Conservation (phyloP, 2,888 invertebrate species). For the Oligia latruncula region DNA sequence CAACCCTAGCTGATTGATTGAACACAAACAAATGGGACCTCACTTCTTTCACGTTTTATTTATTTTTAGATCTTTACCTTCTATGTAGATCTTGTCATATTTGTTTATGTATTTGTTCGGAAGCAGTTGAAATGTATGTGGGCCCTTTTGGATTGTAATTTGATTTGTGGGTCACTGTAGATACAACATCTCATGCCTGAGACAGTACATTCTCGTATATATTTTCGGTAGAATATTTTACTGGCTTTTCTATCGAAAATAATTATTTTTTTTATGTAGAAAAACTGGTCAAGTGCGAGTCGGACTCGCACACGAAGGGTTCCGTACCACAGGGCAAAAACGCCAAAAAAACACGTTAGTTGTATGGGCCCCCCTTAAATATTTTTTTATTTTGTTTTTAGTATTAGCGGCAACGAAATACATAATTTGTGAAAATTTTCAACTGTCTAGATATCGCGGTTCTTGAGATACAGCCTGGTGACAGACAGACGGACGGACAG, state of each 20-base stretch:
- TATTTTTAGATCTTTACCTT: constrained; percentile 58
- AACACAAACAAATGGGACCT: constrained; percentile 59
- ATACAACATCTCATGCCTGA: not conserved
- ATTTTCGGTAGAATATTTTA: not conserved
- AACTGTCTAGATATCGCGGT: too few species aligned
- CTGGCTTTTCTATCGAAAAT: not conserved
- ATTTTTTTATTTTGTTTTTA: too few species aligned
- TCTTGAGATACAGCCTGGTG: too few species aligned
- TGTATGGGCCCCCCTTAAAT: too few species aligned
- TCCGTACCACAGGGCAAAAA: too few species aligned
- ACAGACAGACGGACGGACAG: too few species aligned
- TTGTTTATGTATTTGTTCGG: constrained; percentile 26
- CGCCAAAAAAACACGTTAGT: too few species aligned
- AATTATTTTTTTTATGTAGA: not conserved
- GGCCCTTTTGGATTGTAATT: constrained; percentile 32
- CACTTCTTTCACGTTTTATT: constrained; percentile 46
- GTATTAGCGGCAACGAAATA: too few species aligned
- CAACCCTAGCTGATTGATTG: constrained; percentile 51
- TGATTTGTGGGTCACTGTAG: constrained; percentile 37
- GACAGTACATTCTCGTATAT: not conserved
- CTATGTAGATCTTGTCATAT: constrained; percentile 30
- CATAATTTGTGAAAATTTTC: too few species aligned
- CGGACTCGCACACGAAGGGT: too few species aligned
- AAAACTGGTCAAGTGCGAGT: too few species aligned
- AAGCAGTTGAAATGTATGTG: constrained; percentile 12